Evolutionary conservation across 2,888 invertebrate species (phyloP).

Genomic region (Ormyrus rosae): DNA sequence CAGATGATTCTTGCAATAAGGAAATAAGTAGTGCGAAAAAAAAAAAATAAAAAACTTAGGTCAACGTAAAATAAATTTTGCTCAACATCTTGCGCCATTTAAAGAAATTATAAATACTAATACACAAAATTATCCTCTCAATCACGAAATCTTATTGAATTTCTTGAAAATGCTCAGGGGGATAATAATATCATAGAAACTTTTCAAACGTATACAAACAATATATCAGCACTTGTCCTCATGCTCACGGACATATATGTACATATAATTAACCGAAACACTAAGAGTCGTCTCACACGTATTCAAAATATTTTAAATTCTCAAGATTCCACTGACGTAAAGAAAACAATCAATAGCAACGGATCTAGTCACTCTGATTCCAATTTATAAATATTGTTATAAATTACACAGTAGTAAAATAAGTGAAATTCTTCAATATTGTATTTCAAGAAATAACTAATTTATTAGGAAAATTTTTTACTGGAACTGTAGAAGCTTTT

Average conservation of each 20-base stretch:
- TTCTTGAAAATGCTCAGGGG: neutral
- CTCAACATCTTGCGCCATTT: neutral
- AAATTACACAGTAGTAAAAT: neutral
- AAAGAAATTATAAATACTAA: neutral
- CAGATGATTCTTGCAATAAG: neutral
- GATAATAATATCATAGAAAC: neutral
- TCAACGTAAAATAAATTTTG: neutral
- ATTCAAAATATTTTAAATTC: neutral
- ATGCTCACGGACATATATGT: neutral
- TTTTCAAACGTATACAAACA: neutral
- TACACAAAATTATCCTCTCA: neutral
- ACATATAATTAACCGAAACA: neutral
- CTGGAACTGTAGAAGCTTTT: too few relatives aligned
- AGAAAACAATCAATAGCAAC: neutral
- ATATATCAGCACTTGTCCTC: neutral
- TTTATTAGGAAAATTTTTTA: too few relatives aligned
- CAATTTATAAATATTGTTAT: neutral
- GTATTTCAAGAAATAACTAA: too few relatives aligned
- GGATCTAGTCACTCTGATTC: neutral
- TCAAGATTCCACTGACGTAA: neutral
- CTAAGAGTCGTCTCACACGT: neutral
- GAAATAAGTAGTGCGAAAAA: neutral
- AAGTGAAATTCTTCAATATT: neutral
- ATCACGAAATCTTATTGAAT: neutral
- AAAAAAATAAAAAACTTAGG: neutral